phyloP scores from a whole-genome alignment of 2,113 vertebrate genomes.

The Semicossyphus pulcher region DNA sequence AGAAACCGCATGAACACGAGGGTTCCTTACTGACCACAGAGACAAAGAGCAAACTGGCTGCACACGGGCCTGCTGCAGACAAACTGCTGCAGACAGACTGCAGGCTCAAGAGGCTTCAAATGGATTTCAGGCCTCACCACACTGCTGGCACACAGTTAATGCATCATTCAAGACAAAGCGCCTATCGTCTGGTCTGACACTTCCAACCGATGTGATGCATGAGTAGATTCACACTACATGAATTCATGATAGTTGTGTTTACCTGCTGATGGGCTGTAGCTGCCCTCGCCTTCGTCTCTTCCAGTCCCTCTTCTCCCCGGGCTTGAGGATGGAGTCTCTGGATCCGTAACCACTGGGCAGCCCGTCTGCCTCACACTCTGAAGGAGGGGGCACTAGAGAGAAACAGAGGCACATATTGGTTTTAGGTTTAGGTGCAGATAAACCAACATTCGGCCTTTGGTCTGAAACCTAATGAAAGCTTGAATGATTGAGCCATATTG shows the following conservation, averaged over 20 bases:
- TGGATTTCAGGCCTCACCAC: constrained; percentile 39
- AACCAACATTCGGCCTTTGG: too few relatives aligned
- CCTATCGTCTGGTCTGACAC: not conserved
- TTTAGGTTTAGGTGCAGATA: not conserved
- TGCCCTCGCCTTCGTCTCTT: constrained; percentile 72
- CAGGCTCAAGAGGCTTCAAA: constrained; percentile 54
- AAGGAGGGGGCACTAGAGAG: constrained; percentile 73
- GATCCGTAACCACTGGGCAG: constrained; percentile 76
- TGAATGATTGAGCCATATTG: too few relatives aligned
- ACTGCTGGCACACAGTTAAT: constrained; percentile 57
- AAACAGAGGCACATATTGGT: constrained; percentile 2
- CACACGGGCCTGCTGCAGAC: constrained; percentile 21
- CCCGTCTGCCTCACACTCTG: constrained; percentile 75
- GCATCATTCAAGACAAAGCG: constrained; percentile 18
- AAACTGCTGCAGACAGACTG: constrained; percentile 35
- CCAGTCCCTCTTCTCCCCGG: constrained; percentile 68
- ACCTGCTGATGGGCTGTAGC: constrained; percentile 65
- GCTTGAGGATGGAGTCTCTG: constrained; percentile 79
- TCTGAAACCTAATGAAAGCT: too few relatives aligned
- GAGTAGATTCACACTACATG: not conserved
- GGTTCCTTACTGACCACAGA: constrained; percentile 27
- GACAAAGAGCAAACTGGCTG: not conserved
- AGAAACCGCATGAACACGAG: constrained; percentile 38
- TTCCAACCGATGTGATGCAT: not conserved
- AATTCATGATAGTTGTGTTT: not conserved